phyloP scores from a whole-genome alignment of 2,113 vertebrate species.

The Promerops cafer region DNA sequence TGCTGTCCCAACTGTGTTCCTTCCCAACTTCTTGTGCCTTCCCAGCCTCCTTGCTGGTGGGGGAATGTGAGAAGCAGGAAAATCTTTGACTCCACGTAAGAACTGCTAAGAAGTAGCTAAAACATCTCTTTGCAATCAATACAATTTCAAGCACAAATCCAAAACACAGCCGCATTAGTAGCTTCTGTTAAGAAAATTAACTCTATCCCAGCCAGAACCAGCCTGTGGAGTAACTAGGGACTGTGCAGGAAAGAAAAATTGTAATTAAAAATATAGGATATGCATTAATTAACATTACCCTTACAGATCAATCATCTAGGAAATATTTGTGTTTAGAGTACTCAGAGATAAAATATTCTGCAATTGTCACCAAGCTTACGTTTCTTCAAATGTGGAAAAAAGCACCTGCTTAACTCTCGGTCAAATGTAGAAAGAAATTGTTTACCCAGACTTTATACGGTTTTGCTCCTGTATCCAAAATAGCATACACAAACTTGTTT shows the following conservation, averaged over 20 bases:
- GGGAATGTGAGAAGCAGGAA: not conserved
- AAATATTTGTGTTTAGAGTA: not conserved
- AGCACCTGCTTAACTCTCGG: not conserved
- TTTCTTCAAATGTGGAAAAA: not conserved
- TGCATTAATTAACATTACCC: not conserved
- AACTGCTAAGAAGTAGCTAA: not conserved
- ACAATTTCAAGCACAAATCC: not conserved
- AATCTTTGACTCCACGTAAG: not conserved
- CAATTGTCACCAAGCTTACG: rapidly evolving
- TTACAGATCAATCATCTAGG: not conserved
- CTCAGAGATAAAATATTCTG: not conserved
- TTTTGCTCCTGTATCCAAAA: not conserved
- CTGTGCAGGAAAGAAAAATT: not conserved
- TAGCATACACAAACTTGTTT: not conserved
- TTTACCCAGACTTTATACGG: not conserved
- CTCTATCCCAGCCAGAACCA: not conserved
- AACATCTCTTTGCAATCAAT: not conserved
- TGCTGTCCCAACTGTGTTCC: not conserved
- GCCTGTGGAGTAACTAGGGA: not conserved
- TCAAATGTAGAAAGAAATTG: not conserved
- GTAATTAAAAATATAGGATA: not conserved
- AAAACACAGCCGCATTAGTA: not conserved
- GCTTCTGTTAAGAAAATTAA: not conserved
- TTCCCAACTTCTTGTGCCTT: not conserved
- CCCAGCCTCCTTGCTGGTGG: not conserved